Percentiles rank a stretch among this genome's conserved stretches.
Evolutionary conservation across 2,113 vertebrate species (phyloP).

Genomic region (Corynorhinus townsendii): DNA sequence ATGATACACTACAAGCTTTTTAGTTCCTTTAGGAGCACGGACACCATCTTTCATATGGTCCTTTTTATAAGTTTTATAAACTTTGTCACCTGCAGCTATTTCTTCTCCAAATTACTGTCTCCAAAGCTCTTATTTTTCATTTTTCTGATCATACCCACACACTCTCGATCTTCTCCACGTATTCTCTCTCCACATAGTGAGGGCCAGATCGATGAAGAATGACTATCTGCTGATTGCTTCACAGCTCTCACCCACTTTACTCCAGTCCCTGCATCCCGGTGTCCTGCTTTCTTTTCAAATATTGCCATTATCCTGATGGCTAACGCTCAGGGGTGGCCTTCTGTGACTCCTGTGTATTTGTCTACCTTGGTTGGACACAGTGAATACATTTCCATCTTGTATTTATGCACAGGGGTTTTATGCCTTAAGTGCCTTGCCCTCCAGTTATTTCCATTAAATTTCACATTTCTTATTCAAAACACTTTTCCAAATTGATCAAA

Average conservation of each 20-base stretch:
- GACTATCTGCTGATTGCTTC: neutral
- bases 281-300: slow-evolving; percentile 39
- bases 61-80: neutral
- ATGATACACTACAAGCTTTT: neutral
- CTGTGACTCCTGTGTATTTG: slow-evolving; percentile 7
- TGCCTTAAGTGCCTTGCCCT: slow-evolving; percentile 14
- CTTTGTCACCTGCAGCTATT: neutral
- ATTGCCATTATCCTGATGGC: neutral
- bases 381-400: slow-evolving; percentile 21
- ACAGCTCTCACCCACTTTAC: neutral
- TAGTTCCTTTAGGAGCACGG: neutral
- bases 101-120: neutral
- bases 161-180: neutral
- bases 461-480: slow-evolving; percentile 39
- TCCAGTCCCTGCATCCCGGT: neutral
- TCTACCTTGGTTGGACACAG: neutral
- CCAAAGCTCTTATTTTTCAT: neutral
- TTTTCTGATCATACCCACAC: neutral
- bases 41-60: neutral
- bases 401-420: slow-evolving; percentile 9
- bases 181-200: neutral
- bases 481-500: slow-evolving; percentile 39
- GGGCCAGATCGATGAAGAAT: neutral
- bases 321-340: neutral
- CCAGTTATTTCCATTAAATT: slow-evolving; percentile 49